Conservation (phyloP, 1,140 invertebrate genomes). For the Campoletis sonorensis region DNA sequence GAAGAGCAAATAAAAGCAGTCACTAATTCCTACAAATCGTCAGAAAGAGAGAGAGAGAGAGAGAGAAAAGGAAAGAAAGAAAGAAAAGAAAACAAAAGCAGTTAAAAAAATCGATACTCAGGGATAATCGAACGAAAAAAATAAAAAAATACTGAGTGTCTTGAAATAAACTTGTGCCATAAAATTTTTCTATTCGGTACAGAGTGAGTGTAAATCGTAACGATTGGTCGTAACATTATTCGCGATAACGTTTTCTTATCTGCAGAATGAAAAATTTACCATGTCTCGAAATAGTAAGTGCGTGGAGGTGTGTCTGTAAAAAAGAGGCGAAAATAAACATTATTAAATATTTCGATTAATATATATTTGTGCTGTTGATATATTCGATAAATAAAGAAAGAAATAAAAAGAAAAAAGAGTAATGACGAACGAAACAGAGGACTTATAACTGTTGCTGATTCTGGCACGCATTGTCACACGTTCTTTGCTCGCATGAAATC, state of each 20-base stretch:
- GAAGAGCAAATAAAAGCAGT: background rate
- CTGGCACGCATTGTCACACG: slow-evolving; percentile 1
- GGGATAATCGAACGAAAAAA: background rate
- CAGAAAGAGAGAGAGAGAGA: background rate
- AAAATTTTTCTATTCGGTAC: background rate
- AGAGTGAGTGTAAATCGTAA: background rate
- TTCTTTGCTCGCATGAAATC: background rate
- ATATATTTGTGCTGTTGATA: too few species aligned
- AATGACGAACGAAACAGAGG: background rate
- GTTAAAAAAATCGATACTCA: background rate
- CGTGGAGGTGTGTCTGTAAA: background rate
- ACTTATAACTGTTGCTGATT: background rate
- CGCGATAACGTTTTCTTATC: background rate
- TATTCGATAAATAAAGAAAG: too few species aligned
- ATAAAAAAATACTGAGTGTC: too few species aligned
- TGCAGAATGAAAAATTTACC: background rate
- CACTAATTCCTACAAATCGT: background rate
- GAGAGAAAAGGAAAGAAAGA: too few species aligned
- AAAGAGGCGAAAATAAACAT: too few species aligned
- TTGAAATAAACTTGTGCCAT: background rate
- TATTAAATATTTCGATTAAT: background rate
- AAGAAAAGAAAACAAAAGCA: background rate
- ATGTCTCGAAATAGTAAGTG: background rate
- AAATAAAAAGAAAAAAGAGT: background rate
- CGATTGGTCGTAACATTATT: background rate